Evolutionary conservation across 2,888 invertebrate species (phyloP).

Genomic region (Tholera decimalis): DNA sequence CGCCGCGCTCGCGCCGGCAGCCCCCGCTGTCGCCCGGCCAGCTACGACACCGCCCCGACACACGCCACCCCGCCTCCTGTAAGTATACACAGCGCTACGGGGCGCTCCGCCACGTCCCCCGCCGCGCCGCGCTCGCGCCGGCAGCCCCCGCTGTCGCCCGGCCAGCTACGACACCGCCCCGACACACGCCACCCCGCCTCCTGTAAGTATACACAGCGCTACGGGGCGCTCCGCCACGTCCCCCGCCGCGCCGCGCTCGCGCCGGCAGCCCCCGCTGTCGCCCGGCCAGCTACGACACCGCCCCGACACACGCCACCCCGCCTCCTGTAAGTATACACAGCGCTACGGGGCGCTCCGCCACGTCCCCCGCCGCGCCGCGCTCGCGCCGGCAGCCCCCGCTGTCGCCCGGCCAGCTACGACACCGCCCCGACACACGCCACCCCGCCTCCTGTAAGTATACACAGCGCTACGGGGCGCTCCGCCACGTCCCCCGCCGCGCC

Average conservation of each 20-base stretch:
- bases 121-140: neutral
- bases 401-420: conserved; percentile 2
- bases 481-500: conserved; percentile 38
- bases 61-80: conserved; percentile 22
- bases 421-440: conserved; percentile 1
- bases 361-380: conserved; percentile 27
- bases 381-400: neutral
- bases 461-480: neutral
- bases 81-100: conserved; percentile 2
- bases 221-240: conserved; percentile 1
- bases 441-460: neutral
- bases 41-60: conserved; percentile 62
- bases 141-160: conserved; percentile 74
- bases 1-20: conserved; percentile 44
- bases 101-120: conserved; percentile 37
- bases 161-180: conserved; percentile 71
- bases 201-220: neutral
- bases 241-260: neutral
- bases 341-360: neutral
- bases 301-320: conserved; percentile 39
- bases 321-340: neutral
- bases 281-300: conserved; percentile 11
- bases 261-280: neutral
- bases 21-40: conserved; percentile 80
- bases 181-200: conserved; percentile 5